These are phyloP conservation scores for Capromys pilorides DNA, from an alignment of 2,797 vertebrate species.

Conservation along the genomic window DNA sequence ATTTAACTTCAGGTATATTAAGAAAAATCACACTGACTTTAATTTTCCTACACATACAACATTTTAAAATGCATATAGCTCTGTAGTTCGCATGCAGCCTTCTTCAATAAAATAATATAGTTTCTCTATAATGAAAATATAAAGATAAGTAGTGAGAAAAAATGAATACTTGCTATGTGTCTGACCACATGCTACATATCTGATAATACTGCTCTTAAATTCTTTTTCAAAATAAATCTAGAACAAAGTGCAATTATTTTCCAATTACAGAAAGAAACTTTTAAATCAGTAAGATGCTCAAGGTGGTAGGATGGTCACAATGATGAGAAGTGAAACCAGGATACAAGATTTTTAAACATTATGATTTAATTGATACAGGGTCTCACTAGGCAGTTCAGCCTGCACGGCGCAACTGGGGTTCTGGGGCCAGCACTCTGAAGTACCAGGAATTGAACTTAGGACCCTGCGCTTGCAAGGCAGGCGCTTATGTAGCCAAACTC, in stretches of 20 bases:
- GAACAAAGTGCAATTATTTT: not conserved
- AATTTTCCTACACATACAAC: not conserved
- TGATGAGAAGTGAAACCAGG: not conserved
- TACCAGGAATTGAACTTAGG: too few species aligned
- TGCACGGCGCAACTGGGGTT: too few species aligned
- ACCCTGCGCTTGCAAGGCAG: too few species aligned
- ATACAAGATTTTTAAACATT: not conserved
- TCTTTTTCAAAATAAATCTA: not conserved
- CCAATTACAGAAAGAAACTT: not conserved
- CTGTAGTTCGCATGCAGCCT: not conserved
- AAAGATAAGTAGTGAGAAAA: not conserved
- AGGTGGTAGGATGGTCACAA: not conserved
- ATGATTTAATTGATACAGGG: too few species aligned
- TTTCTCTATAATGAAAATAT: not conserved
- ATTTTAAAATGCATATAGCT: not conserved
- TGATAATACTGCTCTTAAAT: not conserved
- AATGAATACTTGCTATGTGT: not conserved
- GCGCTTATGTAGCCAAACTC: too few species aligned
- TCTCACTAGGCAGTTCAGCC: too few species aligned
- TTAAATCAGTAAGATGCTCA: constrained; percentile 3
- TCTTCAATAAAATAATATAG: not conserved
- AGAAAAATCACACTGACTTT: not conserved
- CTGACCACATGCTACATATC: not conserved
- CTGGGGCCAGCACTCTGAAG: too few species aligned
- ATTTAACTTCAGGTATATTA: not conserved